Conservation (phyloP, 2,797 vertebrate genomes). For the Heliangelus exortis region DNA sequence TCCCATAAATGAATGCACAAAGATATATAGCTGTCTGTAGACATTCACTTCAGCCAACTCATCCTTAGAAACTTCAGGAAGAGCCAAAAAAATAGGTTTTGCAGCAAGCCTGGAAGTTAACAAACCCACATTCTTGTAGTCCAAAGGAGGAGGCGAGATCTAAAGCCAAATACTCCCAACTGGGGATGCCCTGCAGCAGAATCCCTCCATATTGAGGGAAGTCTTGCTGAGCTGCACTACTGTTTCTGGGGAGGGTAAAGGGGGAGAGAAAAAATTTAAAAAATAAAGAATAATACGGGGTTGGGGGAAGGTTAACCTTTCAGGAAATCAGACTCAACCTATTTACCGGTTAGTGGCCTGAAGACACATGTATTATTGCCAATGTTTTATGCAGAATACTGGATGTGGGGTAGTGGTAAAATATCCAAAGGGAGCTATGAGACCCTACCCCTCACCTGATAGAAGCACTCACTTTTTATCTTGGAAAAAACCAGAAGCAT, state of each 20-base stretch:
- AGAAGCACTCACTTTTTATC: fast-evolving
- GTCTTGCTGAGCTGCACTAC: not conserved
- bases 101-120: not conserved
- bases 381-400: not conserved
- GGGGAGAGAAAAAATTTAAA: not conserved
- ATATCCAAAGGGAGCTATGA: not conserved
- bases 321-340: not conserved
- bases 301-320: not conserved
- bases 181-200: not conserved
- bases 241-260: not conserved
- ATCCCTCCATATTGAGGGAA: not conserved
- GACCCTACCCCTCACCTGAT: not conserved
- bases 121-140: not conserved
- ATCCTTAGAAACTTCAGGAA: not conserved
- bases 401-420: not conserved
- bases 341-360: not conserved
- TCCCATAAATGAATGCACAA: not conserved
- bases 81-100: not conserved
- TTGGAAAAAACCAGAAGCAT: not conserved
- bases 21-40: not conserved
- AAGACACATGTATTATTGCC: not conserved
- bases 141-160: not conserved
- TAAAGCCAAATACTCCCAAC: not conserved
- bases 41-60: not conserved
- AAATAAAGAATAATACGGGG: no score